phyloP scores from a whole-genome alignment of 2,797 vertebrate genomes.

The Coreius guichenoti region DNA sequence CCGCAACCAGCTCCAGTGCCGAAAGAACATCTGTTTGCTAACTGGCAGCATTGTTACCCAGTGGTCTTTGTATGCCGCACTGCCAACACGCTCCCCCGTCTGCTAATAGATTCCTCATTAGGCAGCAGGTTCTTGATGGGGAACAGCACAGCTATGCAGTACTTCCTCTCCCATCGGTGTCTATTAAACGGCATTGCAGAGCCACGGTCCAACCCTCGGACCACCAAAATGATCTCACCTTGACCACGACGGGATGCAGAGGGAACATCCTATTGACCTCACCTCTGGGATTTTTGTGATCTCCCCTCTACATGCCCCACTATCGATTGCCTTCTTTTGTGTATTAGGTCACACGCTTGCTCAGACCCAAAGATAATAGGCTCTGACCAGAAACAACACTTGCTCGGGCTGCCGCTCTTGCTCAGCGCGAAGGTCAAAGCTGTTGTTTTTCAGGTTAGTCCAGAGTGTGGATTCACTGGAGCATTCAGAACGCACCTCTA shows the following conservation, averaged over 20 bases:
- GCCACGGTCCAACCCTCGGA: slow-evolving; percentile 61
- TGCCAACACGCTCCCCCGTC: slow-evolving; percentile 78
- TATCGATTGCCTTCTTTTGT: slow-evolving; percentile 48
- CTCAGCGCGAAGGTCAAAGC: slow-evolving; percentile 56
- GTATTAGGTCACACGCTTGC: slow-evolving; percentile 33
- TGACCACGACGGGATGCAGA: slow-evolving; percentile 49
- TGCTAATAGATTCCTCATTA: slow-evolving; percentile 85
- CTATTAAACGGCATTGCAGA: slow-evolving; percentile 67
- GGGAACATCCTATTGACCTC: slow-evolving; percentile 30
- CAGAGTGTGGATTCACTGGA: slow-evolving; percentile 70
- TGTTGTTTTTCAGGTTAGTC: slow-evolving; percentile 52
- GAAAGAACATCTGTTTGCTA: slow-evolving; percentile 85
- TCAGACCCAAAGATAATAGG: slow-evolving; percentile 54
- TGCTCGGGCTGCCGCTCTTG: slow-evolving; percentile 15
- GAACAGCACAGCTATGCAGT: slow-evolving; percentile 67
- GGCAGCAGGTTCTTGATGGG: slow-evolving; percentile 69
- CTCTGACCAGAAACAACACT: slow-evolving; percentile 57
- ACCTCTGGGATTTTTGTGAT: slow-evolving; percentile 51
- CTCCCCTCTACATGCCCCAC: slow-evolving; percentile 39
- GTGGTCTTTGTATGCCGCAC: slow-evolving; percentile 80
- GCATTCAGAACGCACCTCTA: slow-evolving; percentile 64
- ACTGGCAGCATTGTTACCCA: slow-evolving; percentile 83
- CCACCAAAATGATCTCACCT: slow-evolving; percentile 58
- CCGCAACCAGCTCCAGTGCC: slow-evolving; percentile 74
- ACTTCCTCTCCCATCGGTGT: slow-evolving; percentile 73